Evolutionary conservation across 2,888 invertebrate genomes (phyloP).

Genomic region (Allygus modestus): DNA sequence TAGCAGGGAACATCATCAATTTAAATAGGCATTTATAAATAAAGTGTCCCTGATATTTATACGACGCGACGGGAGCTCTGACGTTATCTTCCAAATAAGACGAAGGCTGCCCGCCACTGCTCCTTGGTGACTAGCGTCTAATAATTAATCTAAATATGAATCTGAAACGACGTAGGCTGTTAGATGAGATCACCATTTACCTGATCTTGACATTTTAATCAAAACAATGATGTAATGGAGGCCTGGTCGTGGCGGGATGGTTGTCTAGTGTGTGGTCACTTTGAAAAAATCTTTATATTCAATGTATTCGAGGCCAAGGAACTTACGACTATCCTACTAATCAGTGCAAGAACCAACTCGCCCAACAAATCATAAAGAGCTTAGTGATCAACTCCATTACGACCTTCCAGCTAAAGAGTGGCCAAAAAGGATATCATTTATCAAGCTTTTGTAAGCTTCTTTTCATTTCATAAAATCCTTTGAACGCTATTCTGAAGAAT

Average conservation of each 20-base stretch:
- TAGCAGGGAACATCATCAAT: background rate
- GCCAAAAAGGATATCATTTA: background rate
- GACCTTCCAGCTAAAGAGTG: background rate
- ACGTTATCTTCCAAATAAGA: background rate
- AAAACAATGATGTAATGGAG: background rate
- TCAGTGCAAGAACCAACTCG: background rate
- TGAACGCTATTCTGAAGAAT: background rate
- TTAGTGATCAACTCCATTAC: background rate
- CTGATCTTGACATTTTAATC: conserved; percentile 49
- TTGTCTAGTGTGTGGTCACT: background rate
- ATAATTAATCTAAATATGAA: background rate
- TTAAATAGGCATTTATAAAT: conserved; percentile 25
- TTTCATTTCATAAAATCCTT: background rate
- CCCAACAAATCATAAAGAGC: conserved; percentile 19
- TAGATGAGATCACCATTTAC: conserved; percentile 11
- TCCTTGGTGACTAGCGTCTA: background rate
- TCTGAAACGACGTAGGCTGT: background rate
- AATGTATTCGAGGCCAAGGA: background rate
- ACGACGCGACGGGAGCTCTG: conserved; percentile 1
- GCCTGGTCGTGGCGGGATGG: background rate
- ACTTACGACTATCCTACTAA: background rate
- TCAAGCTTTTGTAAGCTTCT: conserved; percentile 20
- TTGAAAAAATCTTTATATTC: too few species aligned
- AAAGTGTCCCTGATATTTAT: conserved; percentile 22
- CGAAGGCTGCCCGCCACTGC: background rate